These are phyloP conservation scores for Microtus richardsoni DNA, from an alignment of 2,113 vertebrate species.

Conservation along the genomic window DNA sequence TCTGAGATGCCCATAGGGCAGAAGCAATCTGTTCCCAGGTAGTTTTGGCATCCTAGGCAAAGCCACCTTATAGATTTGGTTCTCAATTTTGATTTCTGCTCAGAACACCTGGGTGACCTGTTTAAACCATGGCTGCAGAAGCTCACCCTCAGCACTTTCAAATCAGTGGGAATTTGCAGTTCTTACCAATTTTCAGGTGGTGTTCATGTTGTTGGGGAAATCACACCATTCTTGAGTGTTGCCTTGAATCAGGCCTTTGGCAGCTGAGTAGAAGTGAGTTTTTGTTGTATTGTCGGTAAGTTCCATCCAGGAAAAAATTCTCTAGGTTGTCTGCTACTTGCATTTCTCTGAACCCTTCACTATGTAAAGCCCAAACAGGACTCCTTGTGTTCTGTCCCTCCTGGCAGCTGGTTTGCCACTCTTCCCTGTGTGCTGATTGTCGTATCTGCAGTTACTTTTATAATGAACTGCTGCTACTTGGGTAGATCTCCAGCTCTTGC, in stretches of 20 bases:
- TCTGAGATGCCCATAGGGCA: slow-evolving; percentile 3
- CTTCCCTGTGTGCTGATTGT: neutral
- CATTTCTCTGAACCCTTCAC: slow-evolving; percentile 1
- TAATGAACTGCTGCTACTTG: slow-evolving; percentile 12
- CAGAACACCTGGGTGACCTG: neutral
- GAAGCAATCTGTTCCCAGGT: neutral
- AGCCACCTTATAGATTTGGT: neutral
- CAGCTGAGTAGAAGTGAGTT: neutral
- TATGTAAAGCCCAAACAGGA: neutral
- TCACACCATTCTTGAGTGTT: neutral
- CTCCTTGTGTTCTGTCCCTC: neutral
- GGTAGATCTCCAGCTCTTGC: neutral
- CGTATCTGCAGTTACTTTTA: neutral
- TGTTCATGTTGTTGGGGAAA: neutral
- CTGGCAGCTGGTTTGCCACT: neutral
- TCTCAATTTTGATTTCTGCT: neutral
- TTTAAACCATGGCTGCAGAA: neutral
- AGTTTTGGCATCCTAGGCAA: neutral
- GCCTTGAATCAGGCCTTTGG: neutral
- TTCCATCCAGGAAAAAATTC: slow-evolving; percentile 23
- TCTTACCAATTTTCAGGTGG: slow-evolving; percentile 21
- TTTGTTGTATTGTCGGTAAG: neutral
- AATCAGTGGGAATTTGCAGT: slow-evolving; percentile 5
- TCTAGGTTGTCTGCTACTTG: neutral
- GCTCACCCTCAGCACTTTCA: neutral